These are phyloP conservation scores for Bubo bubo DNA, from an alignment of 2,113 vertebrate genomes.

Conservation along the genomic window DNA sequence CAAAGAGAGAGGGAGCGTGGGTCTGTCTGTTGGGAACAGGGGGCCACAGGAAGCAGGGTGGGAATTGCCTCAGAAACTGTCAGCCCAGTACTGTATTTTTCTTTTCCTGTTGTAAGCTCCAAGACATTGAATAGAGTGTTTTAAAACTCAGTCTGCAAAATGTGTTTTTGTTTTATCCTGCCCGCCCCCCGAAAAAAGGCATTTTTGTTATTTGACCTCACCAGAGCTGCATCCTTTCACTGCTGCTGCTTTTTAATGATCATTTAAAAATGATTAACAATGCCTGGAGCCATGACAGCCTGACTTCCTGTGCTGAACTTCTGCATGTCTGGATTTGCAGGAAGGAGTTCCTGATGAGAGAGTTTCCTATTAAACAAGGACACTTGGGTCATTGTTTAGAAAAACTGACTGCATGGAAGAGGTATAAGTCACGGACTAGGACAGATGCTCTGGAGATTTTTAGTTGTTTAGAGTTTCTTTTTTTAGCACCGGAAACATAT, in stretches of 20 bases:
- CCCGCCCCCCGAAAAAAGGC: not conserved
- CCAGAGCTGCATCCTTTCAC: constrained; percentile 44
- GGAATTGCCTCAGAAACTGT: not conserved
- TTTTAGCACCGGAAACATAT: constrained; percentile 4
- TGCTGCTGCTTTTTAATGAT: constrained; percentile 66
- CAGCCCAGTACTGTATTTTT: not conserved
- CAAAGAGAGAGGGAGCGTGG: not conserved
- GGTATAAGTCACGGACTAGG: not conserved
- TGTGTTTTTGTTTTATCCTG: constrained; percentile 30
- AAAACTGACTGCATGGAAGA: constrained; percentile 26
- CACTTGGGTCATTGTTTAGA: constrained; percentile 71
- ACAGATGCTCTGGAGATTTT: not conserved
- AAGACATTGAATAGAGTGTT: not conserved
- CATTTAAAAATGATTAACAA: constrained; percentile 76
- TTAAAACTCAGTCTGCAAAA: constrained; percentile 16
- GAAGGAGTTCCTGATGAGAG: constrained; percentile 35
- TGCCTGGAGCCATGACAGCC: constrained; percentile 67
- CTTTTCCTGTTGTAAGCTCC: constrained; percentile 5
- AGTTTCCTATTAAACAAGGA: constrained; percentile 59
- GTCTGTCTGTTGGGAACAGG: not conserved
- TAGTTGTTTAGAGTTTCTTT: not conserved
- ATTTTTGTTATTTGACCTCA: constrained; percentile 71
- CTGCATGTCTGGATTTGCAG: constrained; percentile 69
- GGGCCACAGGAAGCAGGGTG: not conserved
- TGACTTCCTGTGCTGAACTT: constrained; percentile 68